Evolutionary conservation across 2,113 vertebrate genomes (phyloP).

Genomic region (Grantiella picta): DNA sequence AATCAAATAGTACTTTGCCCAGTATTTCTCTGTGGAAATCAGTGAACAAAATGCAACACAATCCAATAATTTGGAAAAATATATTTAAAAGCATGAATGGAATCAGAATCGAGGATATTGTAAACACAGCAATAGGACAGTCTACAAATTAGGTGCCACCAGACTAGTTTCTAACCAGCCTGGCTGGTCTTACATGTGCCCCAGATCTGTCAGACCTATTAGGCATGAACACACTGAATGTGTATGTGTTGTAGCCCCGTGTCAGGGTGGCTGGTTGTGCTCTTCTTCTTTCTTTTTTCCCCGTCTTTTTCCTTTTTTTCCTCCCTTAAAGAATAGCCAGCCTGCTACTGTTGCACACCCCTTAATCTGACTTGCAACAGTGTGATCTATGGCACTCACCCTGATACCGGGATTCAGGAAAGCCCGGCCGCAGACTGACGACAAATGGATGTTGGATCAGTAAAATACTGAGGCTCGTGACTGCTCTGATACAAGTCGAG

Average conservation of each 20-base stretch:
- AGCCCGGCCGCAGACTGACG: neutral
- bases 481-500: neutral
- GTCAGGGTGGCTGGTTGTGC: neutral
- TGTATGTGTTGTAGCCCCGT: neutral
- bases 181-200: neutral
- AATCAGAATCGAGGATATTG: neutral
- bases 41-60: neutral
- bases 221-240: neutral
- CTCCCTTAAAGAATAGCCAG: neutral
- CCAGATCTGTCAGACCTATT: constrained; percentile 1
- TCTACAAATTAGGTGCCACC: neutral
- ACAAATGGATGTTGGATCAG: neutral
- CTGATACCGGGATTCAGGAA: neutral
- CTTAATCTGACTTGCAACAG: neutral
- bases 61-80: neutral
- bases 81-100: neutral
- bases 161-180: neutral
- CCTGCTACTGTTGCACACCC: neutral
- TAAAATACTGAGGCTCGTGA: neutral
- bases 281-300: neutral
- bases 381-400: neutral
- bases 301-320: neutral
- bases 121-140: neutral
- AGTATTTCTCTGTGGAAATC: neutral
- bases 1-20: neutral